phyloP scores from a whole-genome alignment of 2,888 invertebrate species.

The Lumbricus terrestris region DNA sequence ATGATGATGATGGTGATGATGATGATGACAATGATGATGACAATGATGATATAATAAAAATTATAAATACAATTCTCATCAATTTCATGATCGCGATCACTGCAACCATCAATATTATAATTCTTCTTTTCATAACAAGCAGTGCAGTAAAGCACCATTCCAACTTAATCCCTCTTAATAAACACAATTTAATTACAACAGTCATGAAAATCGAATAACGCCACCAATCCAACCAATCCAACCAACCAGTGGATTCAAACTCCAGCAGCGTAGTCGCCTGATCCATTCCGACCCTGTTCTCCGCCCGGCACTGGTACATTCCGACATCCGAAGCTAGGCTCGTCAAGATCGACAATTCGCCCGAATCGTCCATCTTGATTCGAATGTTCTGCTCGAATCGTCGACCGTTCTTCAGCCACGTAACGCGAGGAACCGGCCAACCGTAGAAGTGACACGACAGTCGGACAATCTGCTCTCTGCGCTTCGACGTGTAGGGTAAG shows the following conservation, averaged over 20 bases:
- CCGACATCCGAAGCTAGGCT: background rate
- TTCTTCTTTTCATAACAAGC: background rate
- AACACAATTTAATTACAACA: background rate
- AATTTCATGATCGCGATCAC: background rate
- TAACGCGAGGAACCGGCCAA: background rate
- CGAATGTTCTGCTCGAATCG: background rate
- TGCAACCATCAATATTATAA: background rate
- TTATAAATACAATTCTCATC: background rate
- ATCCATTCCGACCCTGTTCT: background rate
- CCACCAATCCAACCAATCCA: background rate
- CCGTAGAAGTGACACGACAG: background rate
- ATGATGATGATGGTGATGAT: background rate
- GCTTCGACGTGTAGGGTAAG: background rate
- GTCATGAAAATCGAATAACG: background rate
- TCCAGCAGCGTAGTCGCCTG: background rate
- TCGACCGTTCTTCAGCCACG: background rate
- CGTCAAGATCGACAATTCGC: background rate
- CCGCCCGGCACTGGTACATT: slow-evolving; percentile 7
- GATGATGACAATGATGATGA: background rate
- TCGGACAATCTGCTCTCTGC: slow-evolving; percentile 3
- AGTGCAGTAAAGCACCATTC: background rate
- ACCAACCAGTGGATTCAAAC: background rate
- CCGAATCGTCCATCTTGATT: background rate
- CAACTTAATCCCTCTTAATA: background rate
- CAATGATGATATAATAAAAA: background rate